Conservation (phyloP, 2,113 vertebrate species). For the Anoura caudifer region DNA sequence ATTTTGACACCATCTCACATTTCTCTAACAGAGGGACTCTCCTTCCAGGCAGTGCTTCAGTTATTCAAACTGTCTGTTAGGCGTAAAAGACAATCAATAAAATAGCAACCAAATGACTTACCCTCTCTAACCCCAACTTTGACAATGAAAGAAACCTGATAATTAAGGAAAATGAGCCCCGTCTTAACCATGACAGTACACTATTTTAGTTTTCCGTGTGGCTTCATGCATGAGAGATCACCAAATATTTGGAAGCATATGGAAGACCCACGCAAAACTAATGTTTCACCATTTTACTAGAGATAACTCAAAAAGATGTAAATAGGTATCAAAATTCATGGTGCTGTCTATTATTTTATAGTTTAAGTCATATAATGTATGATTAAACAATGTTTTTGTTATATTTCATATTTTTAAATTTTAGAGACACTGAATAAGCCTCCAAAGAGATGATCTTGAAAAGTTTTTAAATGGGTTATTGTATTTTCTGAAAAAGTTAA, state of each 20-base stretch:
- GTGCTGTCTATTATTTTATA: not conserved
- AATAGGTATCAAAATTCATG: not conserved
- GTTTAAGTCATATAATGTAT: not conserved
- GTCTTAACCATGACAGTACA: not conserved
- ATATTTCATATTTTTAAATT: conserved; percentile 31
- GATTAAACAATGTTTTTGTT: not conserved
- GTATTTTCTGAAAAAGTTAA: not conserved
- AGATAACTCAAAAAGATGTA: not conserved
- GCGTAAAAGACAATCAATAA: not conserved
- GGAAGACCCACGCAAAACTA: not conserved
- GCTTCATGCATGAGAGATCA: not conserved
- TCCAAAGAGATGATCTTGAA: not conserved
- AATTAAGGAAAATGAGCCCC: not conserved
- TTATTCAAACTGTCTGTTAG: not conserved
- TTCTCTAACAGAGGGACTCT: not conserved
- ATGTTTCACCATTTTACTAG: not conserved
- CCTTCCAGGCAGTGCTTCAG: not conserved
- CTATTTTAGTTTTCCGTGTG: not conserved
- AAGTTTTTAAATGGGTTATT: not conserved
- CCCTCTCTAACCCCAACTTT: not conserved
- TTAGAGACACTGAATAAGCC: not conserved
- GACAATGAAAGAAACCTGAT: not conserved
- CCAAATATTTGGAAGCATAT: not conserved
- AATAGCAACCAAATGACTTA: not conserved
- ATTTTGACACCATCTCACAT: not conserved